Base-by-base conservation (phyloP, 1,140 invertebrate species). In the Caerostris darwini region DNA sequence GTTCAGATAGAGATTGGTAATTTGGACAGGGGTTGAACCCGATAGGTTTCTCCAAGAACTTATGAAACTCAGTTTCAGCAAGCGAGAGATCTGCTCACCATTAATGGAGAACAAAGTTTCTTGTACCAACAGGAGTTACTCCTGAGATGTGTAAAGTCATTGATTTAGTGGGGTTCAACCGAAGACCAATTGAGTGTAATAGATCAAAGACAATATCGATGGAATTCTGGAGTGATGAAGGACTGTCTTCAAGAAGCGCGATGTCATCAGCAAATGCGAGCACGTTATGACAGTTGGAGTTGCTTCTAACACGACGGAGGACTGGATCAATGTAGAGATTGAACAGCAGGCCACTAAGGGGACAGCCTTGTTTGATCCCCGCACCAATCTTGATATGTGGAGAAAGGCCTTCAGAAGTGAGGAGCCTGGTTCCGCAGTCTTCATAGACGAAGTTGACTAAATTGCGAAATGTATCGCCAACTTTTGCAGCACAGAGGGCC, bases 181-280 rank as follows among this genome's bases (percentile, higher is more conserved):
- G n/a, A n/a, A n/a, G n/a, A n/a, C n/a, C n/a, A n/a, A n/a, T n/a
- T n/a, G 0, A 71, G 5, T 0, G 0, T n/a, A n/a, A n/a, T n/a
- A 5, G 0, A 3, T 4, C 0, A 0, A 0, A 2, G 3, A 5
- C 61, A 0, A 1, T 2, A 50, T 67, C 1, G 0, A 88, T 6
- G 3, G 1, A 1, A 0, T 0, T 2, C 17, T 88, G 86, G 3
- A 88, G 14, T 1, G 5, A 12, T 6, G 2, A n/a, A n/a, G 61
- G 61, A 0, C 10, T 6, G 8, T 3, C 0, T 0, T 8, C 34
- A 0, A 88, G n/a, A 0, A 69, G 86, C 4, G 50, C 6, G 3
- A 88, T 1, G 53, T 88, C 86, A 0, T 88, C 86, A 0, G 86
- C 86, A 17, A 64, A 88, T 0, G 61, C 86, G 0, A 88, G 50